These are phyloP conservation scores for Anthoscopus minutus DNA, from an alignment of 2,113 vertebrate genomes.

Conservation along the genomic window DNA sequence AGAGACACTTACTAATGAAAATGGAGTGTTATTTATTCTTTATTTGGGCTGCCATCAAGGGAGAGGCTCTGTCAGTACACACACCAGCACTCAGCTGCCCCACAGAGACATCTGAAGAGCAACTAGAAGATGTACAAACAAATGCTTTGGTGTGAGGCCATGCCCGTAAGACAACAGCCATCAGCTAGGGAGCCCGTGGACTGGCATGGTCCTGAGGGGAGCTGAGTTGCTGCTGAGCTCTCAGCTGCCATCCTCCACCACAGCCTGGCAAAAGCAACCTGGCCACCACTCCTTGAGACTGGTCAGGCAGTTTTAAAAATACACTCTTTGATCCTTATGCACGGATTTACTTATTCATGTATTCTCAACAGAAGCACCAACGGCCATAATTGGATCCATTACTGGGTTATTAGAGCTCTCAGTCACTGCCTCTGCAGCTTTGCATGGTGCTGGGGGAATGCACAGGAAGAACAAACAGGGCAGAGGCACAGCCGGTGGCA, in stretches of 20 bases:
- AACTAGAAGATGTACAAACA: not conserved
- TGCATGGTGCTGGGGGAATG: not conserved
- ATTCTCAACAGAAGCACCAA: slow-evolving; percentile 47
- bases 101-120: not conserved
- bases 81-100: not conserved
- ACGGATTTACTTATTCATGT: slow-evolving; percentile 38
- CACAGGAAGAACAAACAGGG: slow-evolving; percentile 16
- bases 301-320: slow-evolving; percentile 1
- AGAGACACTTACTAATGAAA: not conserved
- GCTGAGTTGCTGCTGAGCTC: not conserved
- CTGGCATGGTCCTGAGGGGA: not conserved
- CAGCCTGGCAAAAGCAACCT: not conserved
- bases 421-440: slow-evolving; percentile 29
- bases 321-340: not conserved
- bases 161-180: not conserved
- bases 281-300: not conserved
- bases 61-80: not conserved
- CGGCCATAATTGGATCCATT: slow-evolving; percentile 51
- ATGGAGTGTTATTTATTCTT: not conserved
- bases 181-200: not conserved
- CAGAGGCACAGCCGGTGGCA: not conserved
- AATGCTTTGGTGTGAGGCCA: not conserved
- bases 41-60: not conserved
- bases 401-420: slow-evolving; percentile 57
- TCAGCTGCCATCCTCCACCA: not conserved